Conservation (phyloP, 2,797 vertebrate species). For the Sebastes baramenuke region DNA sequence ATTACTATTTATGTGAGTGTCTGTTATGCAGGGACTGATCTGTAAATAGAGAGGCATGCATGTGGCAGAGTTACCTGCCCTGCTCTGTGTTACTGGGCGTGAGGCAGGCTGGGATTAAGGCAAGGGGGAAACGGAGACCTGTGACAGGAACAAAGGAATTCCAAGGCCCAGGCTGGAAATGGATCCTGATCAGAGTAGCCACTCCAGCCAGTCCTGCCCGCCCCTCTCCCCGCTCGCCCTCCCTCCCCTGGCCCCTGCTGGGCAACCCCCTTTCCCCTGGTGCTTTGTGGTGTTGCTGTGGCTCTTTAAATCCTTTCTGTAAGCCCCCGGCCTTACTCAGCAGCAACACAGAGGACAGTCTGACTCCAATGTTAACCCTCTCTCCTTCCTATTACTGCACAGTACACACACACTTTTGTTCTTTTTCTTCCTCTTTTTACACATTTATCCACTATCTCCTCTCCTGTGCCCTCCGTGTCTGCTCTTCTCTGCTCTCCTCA, state of each 20-base stretch:
- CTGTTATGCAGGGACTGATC: constrained; percentile 52
- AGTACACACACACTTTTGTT: constrained; percentile 10
- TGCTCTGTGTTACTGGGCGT: constrained; percentile 74
- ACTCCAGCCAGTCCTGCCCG: constrained; percentile 57
- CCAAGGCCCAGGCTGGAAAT: constrained; percentile 78
- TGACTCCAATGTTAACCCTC: constrained; percentile 64
- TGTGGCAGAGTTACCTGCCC: constrained; percentile 81
- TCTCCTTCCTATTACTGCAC: constrained; percentile 39
- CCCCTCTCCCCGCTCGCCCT: constrained; percentile 47
- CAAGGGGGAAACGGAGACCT: constrained; percentile 77
- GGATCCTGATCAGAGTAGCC: constrained; percentile 79
- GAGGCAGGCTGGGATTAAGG: constrained; percentile 78
- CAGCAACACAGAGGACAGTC: constrained; percentile 71
- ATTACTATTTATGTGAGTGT: constrained; percentile 60
- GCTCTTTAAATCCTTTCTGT: constrained; percentile 77
- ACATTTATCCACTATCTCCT: neutral
- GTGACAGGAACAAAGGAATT: constrained; percentile 84
- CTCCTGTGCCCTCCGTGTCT: neutral
- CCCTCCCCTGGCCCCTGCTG: constrained; percentile 56
- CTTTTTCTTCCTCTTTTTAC: neutral
- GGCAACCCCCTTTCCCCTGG: constrained; percentile 65
- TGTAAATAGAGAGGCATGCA: constrained; percentile 80
- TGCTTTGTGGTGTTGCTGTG: constrained; percentile 80
- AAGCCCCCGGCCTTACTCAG: constrained; percentile 75
- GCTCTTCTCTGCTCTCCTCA: constrained; percentile 3